Conservation (phyloP, 2,888 invertebrate species). For the Drosophila gaucha region DNA sequence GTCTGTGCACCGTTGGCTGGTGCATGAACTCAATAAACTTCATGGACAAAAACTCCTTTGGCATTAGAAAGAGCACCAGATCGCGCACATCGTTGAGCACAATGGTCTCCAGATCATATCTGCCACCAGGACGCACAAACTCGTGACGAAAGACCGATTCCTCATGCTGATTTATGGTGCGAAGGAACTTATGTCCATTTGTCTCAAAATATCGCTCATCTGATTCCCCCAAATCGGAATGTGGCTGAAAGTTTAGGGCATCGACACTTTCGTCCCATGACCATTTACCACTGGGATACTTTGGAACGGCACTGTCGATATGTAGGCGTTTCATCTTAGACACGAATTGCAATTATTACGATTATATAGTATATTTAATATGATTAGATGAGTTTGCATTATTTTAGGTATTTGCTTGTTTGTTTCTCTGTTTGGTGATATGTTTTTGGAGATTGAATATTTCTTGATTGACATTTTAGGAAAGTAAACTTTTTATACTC, state of each 20-base stretch:
- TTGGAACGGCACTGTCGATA: constrained; percentile 71
- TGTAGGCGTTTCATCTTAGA: constrained; percentile 42
- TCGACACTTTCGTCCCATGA: constrained; percentile 68
- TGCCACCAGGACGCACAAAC: constrained; percentile 62
- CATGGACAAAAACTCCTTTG: constrained; percentile 67
- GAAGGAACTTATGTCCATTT: constrained; percentile 71
- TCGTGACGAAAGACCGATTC: constrained; percentile 79
- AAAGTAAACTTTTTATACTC: background rate
- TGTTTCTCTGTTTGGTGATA: constrained; percentile 4
- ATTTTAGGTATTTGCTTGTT: background rate
- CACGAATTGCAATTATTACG: background rate
- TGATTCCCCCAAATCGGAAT: constrained; percentile 36
- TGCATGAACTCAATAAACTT: constrained; percentile 80
- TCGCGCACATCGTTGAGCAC: constrained; percentile 81
- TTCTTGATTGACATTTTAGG: background rate
- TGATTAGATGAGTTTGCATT: background rate
- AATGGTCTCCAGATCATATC: constrained; percentile 77
- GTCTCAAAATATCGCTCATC: constrained; percentile 59
- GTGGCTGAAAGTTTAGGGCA: constrained; percentile 56
- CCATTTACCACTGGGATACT: constrained; percentile 80
- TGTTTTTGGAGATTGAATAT: constrained; percentile 1
- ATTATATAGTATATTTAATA: constrained; percentile 3
- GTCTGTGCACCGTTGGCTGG: constrained; percentile 66
- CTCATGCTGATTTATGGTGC: constrained; percentile 76
- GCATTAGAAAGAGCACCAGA: constrained; percentile 80